A percentile compares a stretch with the other conserved stretches of the same genome.
Evolutionary conservation across 2,797 vertebrate genomes (phyloP).

Genomic region (Gymnothorax reevesii): DNA sequence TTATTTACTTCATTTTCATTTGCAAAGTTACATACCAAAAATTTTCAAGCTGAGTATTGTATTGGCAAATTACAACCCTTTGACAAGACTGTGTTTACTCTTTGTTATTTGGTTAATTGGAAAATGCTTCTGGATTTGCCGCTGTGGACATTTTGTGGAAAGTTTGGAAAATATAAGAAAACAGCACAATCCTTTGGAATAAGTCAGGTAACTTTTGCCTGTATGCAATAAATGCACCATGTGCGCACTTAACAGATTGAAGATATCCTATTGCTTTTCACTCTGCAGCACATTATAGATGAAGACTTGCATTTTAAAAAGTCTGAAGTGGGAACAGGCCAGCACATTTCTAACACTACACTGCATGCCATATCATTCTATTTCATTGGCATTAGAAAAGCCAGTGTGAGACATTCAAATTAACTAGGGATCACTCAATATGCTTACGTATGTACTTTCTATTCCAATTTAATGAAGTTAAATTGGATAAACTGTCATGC

Average conservation of each 20-base stretch:
- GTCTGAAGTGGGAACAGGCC: background rate
- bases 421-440: background rate
- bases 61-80: background rate
- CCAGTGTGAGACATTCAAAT: background rate
- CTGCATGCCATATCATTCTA: background rate
- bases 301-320: background rate
- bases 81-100: conserved; percentile 23
- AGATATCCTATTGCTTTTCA: background rate
- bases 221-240: background rate
- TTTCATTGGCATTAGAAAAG: conserved; percentile 1
- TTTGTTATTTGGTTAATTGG: conserved; percentile 39
- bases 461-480: background rate
- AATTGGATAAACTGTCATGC: background rate
- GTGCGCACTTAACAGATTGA: background rate
- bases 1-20: background rate
- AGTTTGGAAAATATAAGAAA: conserved; percentile 24
- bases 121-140: conserved; percentile 28
- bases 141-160: conserved; percentile 29
- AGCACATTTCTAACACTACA: background rate
- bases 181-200: conserved; percentile 3
- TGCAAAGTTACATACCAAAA: conserved; percentile 14
- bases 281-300: background rate
- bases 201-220: background rate
- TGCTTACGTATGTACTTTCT: background rate
- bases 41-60: background rate